Conservation (phyloP, 2,888 invertebrate species). For the Chrysolina haemoptera region DNA sequence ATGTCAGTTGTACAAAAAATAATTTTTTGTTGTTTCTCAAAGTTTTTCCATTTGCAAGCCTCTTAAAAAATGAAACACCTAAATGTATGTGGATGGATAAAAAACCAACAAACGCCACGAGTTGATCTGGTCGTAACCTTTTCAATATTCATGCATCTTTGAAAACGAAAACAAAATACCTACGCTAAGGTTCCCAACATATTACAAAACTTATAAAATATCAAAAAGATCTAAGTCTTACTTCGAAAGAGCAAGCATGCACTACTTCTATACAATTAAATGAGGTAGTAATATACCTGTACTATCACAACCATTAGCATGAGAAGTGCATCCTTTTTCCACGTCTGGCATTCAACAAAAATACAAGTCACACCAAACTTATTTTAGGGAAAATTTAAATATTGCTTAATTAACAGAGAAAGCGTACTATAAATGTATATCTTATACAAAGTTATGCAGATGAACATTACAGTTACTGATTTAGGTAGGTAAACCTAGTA, state of each 20-base stretch:
- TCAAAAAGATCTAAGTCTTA: background rate
- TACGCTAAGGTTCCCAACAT: constrained; percentile 61
- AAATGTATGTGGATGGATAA: too few relatives aligned
- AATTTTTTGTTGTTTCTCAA: too few relatives aligned
- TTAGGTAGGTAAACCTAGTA: too few relatives aligned
- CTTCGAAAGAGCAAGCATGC: constrained; percentile 38
- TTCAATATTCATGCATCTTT: too few relatives aligned
- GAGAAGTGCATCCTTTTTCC: constrained; percentile 92
- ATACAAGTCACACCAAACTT: constrained; percentile 74
- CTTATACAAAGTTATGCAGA: background rate
- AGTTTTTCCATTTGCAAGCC: too few relatives aligned
- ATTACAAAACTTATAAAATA: constrained; percentile 60
- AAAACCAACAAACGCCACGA: too few relatives aligned
- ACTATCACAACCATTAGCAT: constrained; percentile 94
- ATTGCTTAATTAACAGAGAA: constrained; percentile 26
- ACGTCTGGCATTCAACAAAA: constrained; percentile 81
- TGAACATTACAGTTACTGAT: background rate
- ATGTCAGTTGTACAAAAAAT: too few relatives aligned
- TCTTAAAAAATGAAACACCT: too few relatives aligned
- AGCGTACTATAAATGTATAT: background rate
- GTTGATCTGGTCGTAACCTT: too few relatives aligned
- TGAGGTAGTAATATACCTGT: constrained; percentile 75
- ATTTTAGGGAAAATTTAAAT: constrained; percentile 28
- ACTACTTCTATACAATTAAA: constrained; percentile 46
- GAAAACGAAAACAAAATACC: background rate